Conservation (phyloP, 2,113 vertebrate species). For the Megaceryle torquata region DNA sequence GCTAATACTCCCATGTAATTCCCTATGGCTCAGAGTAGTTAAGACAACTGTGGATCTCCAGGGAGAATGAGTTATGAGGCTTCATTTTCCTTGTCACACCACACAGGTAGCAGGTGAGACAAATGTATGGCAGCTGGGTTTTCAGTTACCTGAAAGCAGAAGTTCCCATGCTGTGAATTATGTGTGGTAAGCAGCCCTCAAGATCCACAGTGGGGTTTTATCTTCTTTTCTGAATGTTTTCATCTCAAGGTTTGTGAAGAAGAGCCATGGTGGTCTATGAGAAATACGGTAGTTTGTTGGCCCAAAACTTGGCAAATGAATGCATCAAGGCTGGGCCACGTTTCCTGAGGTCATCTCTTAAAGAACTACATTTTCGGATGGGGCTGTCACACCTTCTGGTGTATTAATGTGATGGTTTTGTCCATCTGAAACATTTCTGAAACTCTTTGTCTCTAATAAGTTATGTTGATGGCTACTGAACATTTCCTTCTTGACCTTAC, state of each 20-base stretch:
- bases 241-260: neutral
- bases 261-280: fast-evolving
- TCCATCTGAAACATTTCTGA: neutral
- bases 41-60: neutral
- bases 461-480: neutral
- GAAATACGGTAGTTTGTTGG: neutral
- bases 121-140: neutral
- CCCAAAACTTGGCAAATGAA: neutral
- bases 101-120: neutral
- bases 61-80: neutral
- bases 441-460: neutral
- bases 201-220: neutral
- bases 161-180: neutral
- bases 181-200: neutral
- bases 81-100: neutral
- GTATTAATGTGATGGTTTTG: neutral
- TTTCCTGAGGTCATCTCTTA: neutral
- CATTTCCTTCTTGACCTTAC: neutral
- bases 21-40: fast-evolving
- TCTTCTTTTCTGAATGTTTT: neutral
- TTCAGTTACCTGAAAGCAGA: neutral
- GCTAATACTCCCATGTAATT: neutral
- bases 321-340: neutral
- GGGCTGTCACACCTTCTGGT: neutral
- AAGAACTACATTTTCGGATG: neutral